Base-by-base conservation (phyloP, 2,888 invertebrate species). In the Callyntrura sp. region DNA sequence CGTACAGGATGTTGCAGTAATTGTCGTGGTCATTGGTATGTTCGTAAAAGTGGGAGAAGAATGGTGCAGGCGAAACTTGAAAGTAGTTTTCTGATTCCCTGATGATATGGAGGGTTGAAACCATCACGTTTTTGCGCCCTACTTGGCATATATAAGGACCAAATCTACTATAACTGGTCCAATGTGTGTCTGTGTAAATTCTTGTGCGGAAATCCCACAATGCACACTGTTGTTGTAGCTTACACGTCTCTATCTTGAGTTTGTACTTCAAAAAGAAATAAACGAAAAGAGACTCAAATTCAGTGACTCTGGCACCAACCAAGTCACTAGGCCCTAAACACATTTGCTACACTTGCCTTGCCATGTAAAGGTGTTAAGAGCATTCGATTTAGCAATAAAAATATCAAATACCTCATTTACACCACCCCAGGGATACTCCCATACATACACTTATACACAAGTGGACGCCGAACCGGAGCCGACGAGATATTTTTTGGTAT, bases 1-100 rank as follows among this genome's bases (percentile, higher is more conserved):
- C 25, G 55, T 25, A 78, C 28, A 51, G 25, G n/a, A 78, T 78
- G 78, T 55, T 78, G 78, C n/a, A 78, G 78, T 55, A 78, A 78
- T 78, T 55, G 78, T 55, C 55, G 17, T 57, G 55, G 78, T 55
- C 78, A 55, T 57, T 78, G 28, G 78, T 20, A 45, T 78, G 78
- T 35, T 78, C 78, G 78, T 55, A 78, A 78, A 43, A 73, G 73
- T 73, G 6, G 23, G 20, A 78, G 51, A 51, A 78, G 51, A 51
- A 45, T 23, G 25, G 14, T 48, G 48, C 23, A 76, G 11, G 20
- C 0, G 11, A 35, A 35, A 35, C 3, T 35, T 35, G 35, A 35
- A 35, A 11, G 12, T 62, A 14, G 25, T 17, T 17, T 62, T 25
- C 5, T 11, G 62, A 5, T 51, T 51, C n/a, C 1, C 9, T 51